Conservation (phyloP, 2,888 invertebrate species). For the Clepsis dumicolana region DNA sequence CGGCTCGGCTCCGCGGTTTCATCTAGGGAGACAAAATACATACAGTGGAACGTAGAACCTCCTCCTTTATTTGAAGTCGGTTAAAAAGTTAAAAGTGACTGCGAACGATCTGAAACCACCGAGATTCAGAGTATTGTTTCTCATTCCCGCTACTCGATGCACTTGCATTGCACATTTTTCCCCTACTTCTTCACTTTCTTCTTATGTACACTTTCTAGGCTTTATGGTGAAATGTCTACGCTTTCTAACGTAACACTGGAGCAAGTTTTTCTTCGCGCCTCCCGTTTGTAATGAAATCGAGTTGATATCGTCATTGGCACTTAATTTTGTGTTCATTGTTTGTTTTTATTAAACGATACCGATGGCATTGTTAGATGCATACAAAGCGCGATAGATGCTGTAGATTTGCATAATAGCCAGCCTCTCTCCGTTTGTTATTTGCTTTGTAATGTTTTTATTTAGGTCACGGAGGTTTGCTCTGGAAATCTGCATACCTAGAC, state of each 20-base stretch:
- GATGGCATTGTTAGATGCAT: slow-evolving; percentile 25
- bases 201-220: slow-evolving; percentile 83
- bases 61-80: too few relatives aligned
- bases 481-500: slow-evolving; percentile 82
- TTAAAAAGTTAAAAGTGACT: slow-evolving; percentile 71
- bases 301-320: slow-evolving; percentile 67
- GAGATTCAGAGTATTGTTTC: slow-evolving; percentile 70
- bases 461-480: slow-evolving; percentile 81
- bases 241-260: slow-evolving; percentile 83
- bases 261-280: slow-evolving; percentile 80
- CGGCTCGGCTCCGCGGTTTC: slow-evolving; percentile 70
- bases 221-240: slow-evolving; percentile 83
- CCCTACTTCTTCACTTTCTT: slow-evolving; percentile 85
- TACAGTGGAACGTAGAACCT: too few relatives aligned
- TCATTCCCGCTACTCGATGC: slow-evolving; percentile 68
- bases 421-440: slow-evolving; percentile 65
- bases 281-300: slow-evolving; percentile 80
- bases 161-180: slow-evolving; percentile 74
- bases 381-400: slow-evolving; percentile 16
- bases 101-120: slow-evolving; percentile 70
- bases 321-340: slow-evolving; percentile 25
- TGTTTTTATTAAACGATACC: background rate
- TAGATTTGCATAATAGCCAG: slow-evolving; percentile 55
- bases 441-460: slow-evolving; percentile 74
- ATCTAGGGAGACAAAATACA: slow-evolving; percentile 75